Evolutionary conservation across 2,888 invertebrate species (phyloP), one percentile per base, ranked within the genome.

Genomic region (Phanerotoma sp.): DNA sequence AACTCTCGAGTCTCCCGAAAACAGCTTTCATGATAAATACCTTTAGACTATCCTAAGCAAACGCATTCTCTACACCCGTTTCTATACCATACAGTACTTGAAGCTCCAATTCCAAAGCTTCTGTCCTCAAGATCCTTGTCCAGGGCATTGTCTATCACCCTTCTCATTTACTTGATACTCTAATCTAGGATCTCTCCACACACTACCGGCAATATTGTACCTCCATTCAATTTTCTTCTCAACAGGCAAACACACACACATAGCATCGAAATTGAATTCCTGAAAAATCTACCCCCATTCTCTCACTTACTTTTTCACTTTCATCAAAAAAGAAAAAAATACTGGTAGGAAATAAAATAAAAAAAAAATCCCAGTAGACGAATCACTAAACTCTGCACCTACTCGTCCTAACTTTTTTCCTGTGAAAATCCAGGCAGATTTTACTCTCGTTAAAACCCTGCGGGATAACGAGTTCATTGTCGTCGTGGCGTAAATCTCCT

Each of bases 381-480:
- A 20, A 48, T 48, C 48, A 40, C 37, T 37, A 48, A 15, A 35
- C 4, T n/a, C 35, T 35, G n/a, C n/a, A n/a, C 35, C 35, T 35
- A n/a, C 35, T 35, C 13, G 6, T 15, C n/a, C 15, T 35, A 35
- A 35, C 35, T 35, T 35, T 35, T 35, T 37, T 13, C 37, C 21
- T n/a, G 41, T 16, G 30, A 45, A 45, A 30, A 28, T 30, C 30
- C 37, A 37, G 22, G 37, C 15, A 25, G 25, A 41, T 50, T 15
- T 20, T 32, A 33, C 38, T 16, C 41, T 50, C 50, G 50, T 50
- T 50, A 50, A 50, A 50, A 33, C 33, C 42, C 50, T 41, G 32
- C 13, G 37, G 62, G 62, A 64, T 67, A 69, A 71, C 64, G 64
- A 69, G 67, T 67, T 66, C 66, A 66, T 68, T 68, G 69, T 67